A percentile compares a stretch with the other conserved stretches of the same genome.
Evolutionary conservation across 2,888 invertebrate genomes (phyloP).

Genomic region (Tetragonisca angustula): DNA sequence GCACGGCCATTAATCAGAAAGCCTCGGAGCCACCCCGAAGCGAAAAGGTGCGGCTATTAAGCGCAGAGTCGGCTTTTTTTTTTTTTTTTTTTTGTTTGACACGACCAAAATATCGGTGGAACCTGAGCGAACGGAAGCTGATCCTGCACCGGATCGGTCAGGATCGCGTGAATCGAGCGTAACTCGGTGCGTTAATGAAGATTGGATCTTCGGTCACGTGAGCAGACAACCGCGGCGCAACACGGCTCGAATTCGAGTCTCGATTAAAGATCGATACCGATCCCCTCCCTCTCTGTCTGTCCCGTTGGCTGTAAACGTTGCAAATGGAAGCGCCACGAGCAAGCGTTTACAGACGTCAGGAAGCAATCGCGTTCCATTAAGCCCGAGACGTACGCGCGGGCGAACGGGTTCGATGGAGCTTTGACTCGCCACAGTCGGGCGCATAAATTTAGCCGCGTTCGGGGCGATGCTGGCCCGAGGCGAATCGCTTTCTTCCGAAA

Average conservation of each 20-base stretch:
- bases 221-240: neutral
- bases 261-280: neutral
- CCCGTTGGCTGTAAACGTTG: neutral
- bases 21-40: constrained; percentile 52
- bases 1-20: constrained; percentile 76
- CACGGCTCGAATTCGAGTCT: no score
- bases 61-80: constrained; percentile 19
- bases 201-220: neutral
- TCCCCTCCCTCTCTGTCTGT: no score
- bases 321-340: neutral
- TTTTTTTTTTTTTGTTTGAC: neutral
- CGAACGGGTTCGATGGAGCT: constrained; percentile 35
- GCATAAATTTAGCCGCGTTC: constrained; percentile 30
- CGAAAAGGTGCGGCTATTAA: constrained; percentile 57
- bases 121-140: neutral
- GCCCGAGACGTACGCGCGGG: neutral
- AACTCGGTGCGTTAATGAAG: neutral
- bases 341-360: constrained; percentile 8
- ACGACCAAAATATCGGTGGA: neutral
- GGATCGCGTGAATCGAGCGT: neutral
- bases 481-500: constrained; percentile 37
- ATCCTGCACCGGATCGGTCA: neutral
- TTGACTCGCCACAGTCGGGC: constrained; percentile 10
- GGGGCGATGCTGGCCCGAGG: constrained; percentile 4
- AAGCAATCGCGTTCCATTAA: constrained; percentile 24